A percentile compares a stretch with the other conserved stretches of the same genome.
Conservation (phyloP, 2,888 invertebrate species). For the Taenaris catops region DNA sequence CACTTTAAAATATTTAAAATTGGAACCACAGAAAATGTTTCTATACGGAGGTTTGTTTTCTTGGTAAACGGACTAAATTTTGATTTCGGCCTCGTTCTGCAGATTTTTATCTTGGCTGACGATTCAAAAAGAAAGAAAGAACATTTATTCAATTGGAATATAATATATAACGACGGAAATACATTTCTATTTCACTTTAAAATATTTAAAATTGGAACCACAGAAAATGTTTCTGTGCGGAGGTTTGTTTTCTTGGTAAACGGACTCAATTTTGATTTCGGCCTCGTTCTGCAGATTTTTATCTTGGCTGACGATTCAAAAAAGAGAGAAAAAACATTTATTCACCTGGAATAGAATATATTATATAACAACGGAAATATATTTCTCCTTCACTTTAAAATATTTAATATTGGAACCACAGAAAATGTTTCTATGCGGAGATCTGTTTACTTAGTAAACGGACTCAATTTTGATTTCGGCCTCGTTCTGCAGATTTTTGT, state of each 20-base stretch:
- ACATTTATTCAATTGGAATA: too few species aligned
- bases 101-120: slow-evolving; percentile 64
- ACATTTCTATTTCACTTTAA: background rate
- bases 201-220: too few species aligned
- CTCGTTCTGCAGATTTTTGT: slow-evolving; percentile 62
- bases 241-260: slow-evolving; percentile 43
- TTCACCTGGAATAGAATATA: too few species aligned
- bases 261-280: slow-evolving; percentile 66
- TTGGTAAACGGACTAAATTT: slow-evolving; percentile 57
- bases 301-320: slow-evolving; percentile 50
- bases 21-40: too few species aligned
- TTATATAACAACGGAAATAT: too few species aligned
- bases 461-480: slow-evolving; percentile 70
- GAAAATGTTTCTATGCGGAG: slow-evolving; percentile 60
- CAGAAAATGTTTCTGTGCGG: slow-evolving; percentile 58
- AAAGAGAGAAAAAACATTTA: background rate
- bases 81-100: slow-evolving; percentile 65
- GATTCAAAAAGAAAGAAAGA: background rate
- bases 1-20: background rate
- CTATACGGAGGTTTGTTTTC: slow-evolving; percentile 44
- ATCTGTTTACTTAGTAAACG: slow-evolving; percentile 41
- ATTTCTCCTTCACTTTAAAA: background rate
- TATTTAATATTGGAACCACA: too few species aligned
- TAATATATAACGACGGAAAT: too few species aligned
- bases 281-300: slow-evolving; percentile 63